Evolutionary conservation across 2,113 vertebrate genomes (phyloP), one percentile per base, ranked within the genome.

Genomic region (Chionomys nivalis): DNA sequence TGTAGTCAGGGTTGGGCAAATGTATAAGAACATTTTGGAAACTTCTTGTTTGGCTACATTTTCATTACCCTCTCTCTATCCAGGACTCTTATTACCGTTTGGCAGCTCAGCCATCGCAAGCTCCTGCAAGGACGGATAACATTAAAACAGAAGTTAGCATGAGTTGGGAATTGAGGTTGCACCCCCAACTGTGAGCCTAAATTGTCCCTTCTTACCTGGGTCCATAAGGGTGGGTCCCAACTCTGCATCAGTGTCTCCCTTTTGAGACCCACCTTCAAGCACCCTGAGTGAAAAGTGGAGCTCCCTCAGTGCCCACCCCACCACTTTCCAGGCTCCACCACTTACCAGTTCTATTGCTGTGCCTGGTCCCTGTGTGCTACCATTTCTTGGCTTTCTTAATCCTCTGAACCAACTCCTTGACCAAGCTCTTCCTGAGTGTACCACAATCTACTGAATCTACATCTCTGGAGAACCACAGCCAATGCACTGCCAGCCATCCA

Each of bases 251-350:
- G 24, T 63, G 16, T 85, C 81, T 85, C 26, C 26, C n/a, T 26
- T n/a, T 63, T 83, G 58, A 65, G 39, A 13, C 61, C 23, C 39
- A 44, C 28, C 36, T 16, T 7, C 81, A 83, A 42, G 14, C 24
- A 82, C 36, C 39, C 5, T n/a, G 5, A 8, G 12, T 1, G 36
- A 61, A 6, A 24, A 42, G 58, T 49, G 7, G 12, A 28, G 9
- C n/a, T 26, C 61, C 6, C 36, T 36, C 28, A 0, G 6, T 3
- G 4, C 47, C 31, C 26, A 4, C 11, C 11, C 33, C 9, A 36
- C 7, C 14, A 36, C 31, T 6, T 21, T 11, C 33, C 7, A 0
- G 21, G 39, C 5, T 28, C 61, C 33, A 31, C 33, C 24, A 28
- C 26, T 14, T 28, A 73, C 23, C 61, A 7, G 61, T 10, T 12